Base-by-base conservation (phyloP, 2,888 invertebrate genomes). In the Hirtodrosophila cameraria region DNA sequence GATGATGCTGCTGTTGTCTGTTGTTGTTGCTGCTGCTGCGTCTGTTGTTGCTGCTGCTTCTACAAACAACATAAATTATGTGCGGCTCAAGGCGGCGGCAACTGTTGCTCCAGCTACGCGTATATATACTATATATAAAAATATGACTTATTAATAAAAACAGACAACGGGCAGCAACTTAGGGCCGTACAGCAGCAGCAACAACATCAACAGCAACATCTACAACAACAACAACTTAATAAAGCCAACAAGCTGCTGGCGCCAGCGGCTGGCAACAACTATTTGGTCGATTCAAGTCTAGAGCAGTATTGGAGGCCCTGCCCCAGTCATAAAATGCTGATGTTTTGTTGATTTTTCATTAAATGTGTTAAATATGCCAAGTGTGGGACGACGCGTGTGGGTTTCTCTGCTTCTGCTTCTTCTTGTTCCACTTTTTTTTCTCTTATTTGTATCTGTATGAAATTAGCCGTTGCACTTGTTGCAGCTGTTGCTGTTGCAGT, bases 141-240 rank as follows among this genome's bases (percentile, higher is more conserved):
- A 86, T 86, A 82, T 82, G 82, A 84, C 87, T 82, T 82, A 82
- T 86, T 82, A 86, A 81, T 80, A 86, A 86, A 80, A 80, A 86
- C 86, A 61, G 86, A 79, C 79, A 82, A 79, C 61, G 39, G 39
- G 54, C 66, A 61, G 46, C 71, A 65, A 71, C 65, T 70, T 52
- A 64, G 45, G 60, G 54, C 38, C 39, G 55, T 38, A 42, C 64
- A 30, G 31, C 54, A 33, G 6, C 45, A 39, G 11, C 61, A 49
- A 13, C 52, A 41, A 12, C 54, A n/a, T n/a, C n/a, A 61, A 53
- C 73, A 73, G 61, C 79, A 70, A 65, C 87, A 84, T 70, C 82
- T 82, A n/a, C n/a, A 61, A 53, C 73, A 73, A 64, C 79, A 70
- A 65, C 87, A 84, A 72, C 82, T 82, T 84, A 86, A 82, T 82